phyloP scores from a whole-genome alignment of 2,888 invertebrate species.

The Coenonympha arcania region DNA sequence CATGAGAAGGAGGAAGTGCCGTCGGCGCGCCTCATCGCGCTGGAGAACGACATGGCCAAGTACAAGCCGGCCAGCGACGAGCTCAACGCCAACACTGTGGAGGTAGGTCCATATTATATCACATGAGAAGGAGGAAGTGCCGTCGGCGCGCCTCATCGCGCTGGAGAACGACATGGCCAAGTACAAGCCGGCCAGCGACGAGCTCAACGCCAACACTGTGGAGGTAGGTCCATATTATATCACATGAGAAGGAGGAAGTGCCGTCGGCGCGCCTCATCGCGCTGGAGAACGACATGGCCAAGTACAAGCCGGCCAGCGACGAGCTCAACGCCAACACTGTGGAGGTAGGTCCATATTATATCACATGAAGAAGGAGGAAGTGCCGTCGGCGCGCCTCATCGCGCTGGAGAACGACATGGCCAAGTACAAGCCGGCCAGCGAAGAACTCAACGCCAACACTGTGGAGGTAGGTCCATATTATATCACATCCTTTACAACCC shows the following conservation, averaged over 20 bases:
- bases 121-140: slow-evolving; percentile 90
- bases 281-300: slow-evolving; percentile 97
- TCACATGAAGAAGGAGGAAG: slow-evolving; percentile 92
- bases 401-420: slow-evolving; percentile 97
- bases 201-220: slow-evolving; percentile 79
- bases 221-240: slow-evolving; percentile 52
- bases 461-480: slow-evolving; percentile 68
- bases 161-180: slow-evolving; percentile 98
- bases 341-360: slow-evolving; percentile 54
- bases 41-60: slow-evolving; percentile 98
- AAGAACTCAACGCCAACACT: slow-evolving; percentile 80
- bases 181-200: slow-evolving; percentile 90
- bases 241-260: slow-evolving; percentile 87
- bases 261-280: slow-evolving; percentile 93
- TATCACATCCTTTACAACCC: too few relatives aligned
- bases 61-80: slow-evolving; percentile 91
- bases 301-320: slow-evolving; percentile 91
- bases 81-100: slow-evolving; percentile 78
- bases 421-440: slow-evolving; percentile 92
- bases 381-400: slow-evolving; percentile 92
- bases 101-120: slow-evolving; percentile 47
- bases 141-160: slow-evolving; percentile 91
- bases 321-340: slow-evolving; percentile 81
- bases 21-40: slow-evolving; percentile 90
- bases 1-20: slow-evolving; percentile 93